These are phyloP conservation scores for Gastrophryne carolinensis DNA, from an alignment of 2,797 vertebrate genomes.

Conservation along the genomic window DNA sequence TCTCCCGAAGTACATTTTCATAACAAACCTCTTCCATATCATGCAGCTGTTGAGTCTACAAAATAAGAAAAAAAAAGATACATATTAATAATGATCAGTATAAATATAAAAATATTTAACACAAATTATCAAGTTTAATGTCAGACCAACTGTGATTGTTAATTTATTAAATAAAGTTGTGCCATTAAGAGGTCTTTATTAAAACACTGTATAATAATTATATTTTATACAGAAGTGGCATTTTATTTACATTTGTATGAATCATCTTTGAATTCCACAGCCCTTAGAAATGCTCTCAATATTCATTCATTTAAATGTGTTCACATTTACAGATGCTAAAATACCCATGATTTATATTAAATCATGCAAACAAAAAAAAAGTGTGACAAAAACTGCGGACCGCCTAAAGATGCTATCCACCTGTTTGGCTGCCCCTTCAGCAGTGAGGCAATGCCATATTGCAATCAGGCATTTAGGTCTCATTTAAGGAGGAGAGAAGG, in stretches of 20 bases:
- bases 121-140: not conserved
- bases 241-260: not conserved
- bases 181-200: not conserved
- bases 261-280: not conserved
- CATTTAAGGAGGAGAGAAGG: too few species aligned
- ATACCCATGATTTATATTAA: not conserved
- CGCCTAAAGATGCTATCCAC: too few species aligned
- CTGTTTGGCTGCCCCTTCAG: too few species aligned
- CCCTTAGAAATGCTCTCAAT: not conserved
- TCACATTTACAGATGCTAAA: not conserved
- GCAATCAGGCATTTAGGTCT: too few species aligned
- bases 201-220: not conserved
- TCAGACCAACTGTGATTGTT: not conserved
- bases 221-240: not conserved
- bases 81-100: not conserved
- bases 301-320: not conserved
- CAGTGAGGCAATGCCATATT: too few species aligned
- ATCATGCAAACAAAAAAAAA: not conserved
- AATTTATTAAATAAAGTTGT: not conserved
- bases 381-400: too few species aligned
- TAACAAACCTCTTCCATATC: constrained; percentile 97
- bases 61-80: constrained; percentile 35
- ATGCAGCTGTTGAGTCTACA: constrained; percentile 89
- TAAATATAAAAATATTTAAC: not conserved
- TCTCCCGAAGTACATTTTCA: constrained; percentile 89